Evolutionary conservation across 2,113 vertebrate species (phyloP).

Genomic region (Oncorhynchus gorbuscha): DNA sequence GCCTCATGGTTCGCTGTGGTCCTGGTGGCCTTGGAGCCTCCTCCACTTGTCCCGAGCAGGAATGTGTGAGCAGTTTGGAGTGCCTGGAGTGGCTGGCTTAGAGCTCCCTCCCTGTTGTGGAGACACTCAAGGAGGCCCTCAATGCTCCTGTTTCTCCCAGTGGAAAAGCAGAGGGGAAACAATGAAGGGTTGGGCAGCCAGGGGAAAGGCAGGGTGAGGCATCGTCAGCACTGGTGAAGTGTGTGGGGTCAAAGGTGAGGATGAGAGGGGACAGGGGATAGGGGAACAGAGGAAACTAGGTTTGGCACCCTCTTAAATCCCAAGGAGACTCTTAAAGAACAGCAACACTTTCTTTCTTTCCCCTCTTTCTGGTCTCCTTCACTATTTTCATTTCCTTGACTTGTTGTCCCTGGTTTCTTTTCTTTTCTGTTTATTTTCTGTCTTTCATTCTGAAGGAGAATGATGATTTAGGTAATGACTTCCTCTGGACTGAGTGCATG

Average conservation of each 20-base stretch:
- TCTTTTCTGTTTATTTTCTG: not conserved
- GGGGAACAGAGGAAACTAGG: not conserved
- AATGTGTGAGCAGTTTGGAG: constrained; percentile 11
- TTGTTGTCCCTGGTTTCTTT: not conserved
- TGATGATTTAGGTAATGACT: constrained; percentile 16
- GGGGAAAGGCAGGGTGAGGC: not conserved
- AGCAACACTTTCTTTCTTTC: not conserved
- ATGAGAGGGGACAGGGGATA: not conserved
- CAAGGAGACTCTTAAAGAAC: not conserved
- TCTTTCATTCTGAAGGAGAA: not conserved
- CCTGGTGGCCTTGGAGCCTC: constrained; percentile 41
- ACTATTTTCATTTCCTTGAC: not conserved
- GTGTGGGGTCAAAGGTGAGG: not conserved
- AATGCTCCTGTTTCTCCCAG: not conserved
- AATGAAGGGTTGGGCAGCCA: not conserved
- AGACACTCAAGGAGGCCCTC: not conserved
- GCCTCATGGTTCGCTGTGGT: constrained; percentile 22
- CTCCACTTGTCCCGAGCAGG: constrained; percentile 37
- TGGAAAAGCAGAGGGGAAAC: not conserved
- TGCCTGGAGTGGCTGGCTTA: not conserved
- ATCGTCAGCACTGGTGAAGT: not conserved
- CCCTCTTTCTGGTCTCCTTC: not conserved
- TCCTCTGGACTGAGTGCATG: not conserved
- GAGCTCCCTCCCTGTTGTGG: constrained; percentile 11
- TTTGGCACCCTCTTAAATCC: not conserved